These are phyloP conservation scores for Argentina silus DNA, from an alignment of 2,797 vertebrate genomes.

Conservation along the genomic window DNA sequence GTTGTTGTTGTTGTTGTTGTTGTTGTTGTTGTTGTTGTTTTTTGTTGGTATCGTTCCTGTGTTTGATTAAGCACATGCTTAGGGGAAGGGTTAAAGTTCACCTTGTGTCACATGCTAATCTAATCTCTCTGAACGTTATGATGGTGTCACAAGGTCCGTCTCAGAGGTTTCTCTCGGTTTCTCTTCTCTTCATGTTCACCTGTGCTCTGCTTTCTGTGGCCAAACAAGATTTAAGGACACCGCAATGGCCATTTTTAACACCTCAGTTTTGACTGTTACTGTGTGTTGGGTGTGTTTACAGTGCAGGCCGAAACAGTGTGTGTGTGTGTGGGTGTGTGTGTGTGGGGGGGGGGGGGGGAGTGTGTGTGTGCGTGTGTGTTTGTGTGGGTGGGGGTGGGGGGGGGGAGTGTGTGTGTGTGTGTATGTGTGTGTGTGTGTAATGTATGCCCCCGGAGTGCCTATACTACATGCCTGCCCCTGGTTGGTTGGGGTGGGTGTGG, in stretches of 20 bases:
- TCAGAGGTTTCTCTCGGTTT: too few relatives aligned
- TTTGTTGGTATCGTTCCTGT: background rate
- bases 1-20: background rate
- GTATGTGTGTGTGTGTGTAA: conserved; percentile 2
- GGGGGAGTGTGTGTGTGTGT: background rate
- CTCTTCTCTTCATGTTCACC: background rate
- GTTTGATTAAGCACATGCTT: background rate
- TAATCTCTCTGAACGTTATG: background rate
- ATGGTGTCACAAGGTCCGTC: background rate
- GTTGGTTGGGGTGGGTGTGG: conserved; percentile 3
- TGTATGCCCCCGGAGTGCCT: background rate
- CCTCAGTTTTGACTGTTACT: background rate
- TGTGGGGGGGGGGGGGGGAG: background rate
- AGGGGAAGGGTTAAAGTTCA: conserved; percentile 16
- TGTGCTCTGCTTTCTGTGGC: background rate
- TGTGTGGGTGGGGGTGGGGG: background rate
- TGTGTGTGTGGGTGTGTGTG: background rate
- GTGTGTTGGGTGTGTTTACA: background rate
- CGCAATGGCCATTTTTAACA: too few relatives aligned
- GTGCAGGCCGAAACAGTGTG: background rate
- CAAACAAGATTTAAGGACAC: background rate
- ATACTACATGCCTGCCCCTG: conserved; percentile 20
- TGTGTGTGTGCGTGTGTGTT: background rate
- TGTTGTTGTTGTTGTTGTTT: too few relatives aligned
- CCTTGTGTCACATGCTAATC: background rate